These are phyloP conservation scores for Agrilus mali DNA, from an alignment of 2,888 invertebrate genomes.

Conservation along the genomic window DNA sequence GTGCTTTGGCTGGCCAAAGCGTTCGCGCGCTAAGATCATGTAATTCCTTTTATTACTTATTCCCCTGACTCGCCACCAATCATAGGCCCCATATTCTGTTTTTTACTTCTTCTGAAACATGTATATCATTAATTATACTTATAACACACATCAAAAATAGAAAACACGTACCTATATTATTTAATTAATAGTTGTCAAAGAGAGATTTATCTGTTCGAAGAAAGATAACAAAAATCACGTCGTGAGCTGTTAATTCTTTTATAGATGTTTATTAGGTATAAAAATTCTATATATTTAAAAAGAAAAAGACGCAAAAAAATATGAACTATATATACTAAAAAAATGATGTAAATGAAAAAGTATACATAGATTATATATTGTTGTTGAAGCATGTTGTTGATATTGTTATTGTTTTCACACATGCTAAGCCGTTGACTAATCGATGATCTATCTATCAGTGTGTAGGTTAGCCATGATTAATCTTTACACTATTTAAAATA, in stretches of 20 bases:
- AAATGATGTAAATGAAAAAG: slow-evolving; percentile 15
- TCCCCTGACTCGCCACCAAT: slow-evolving; percentile 18
- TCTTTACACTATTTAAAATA: slow-evolving; percentile 4
- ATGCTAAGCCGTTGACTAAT: slow-evolving; percentile 24
- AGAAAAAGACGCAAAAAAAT: slow-evolving; percentile 20
- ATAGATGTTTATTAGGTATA: slow-evolving; percentile 8
- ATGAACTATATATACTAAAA: slow-evolving; percentile 25
- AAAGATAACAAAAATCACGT: background rate
- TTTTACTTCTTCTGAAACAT: background rate
- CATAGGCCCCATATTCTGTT: slow-evolving; percentile 11
- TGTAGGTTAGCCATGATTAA: slow-evolving; percentile 1
- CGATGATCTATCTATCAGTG: slow-evolving; percentile 12
- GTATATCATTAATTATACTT: too few relatives aligned
- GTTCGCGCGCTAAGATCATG: background rate
- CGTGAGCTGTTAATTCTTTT: slow-evolving; percentile 26
- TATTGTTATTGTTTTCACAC: slow-evolving; percentile 35
- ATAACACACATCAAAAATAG: too few relatives aligned
- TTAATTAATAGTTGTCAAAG: too few relatives aligned
- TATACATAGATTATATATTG: slow-evolving; percentile 28
- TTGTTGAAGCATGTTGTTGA: slow-evolving; percentile 39
- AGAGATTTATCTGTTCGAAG: background rate
- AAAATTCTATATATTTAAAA: slow-evolving; percentile 23
- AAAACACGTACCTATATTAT: too few relatives aligned
- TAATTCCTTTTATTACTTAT: slow-evolving; percentile 1
- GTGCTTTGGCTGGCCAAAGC: slow-evolving; percentile 11